Evolutionary conservation across 2,113 vertebrate genomes (phyloP).

Genomic region (Hemiprocne comata): DNA sequence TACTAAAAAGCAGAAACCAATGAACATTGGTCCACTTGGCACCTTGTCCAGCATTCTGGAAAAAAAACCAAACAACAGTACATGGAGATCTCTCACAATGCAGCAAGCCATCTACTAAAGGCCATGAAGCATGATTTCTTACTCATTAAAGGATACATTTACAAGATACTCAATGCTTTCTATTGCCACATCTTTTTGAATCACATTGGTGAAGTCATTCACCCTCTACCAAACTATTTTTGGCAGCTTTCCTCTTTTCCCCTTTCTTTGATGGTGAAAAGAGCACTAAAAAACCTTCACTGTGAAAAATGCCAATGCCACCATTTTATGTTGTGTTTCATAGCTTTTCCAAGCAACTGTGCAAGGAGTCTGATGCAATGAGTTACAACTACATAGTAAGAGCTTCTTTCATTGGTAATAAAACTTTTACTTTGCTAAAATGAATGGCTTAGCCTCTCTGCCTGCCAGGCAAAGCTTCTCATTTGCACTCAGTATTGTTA

Average conservation of each 20-base stretch:
- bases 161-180: background rate
- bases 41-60: slow-evolving; percentile 85
- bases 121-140: background rate
- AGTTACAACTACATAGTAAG: background rate
- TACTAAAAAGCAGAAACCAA: slow-evolving; percentile 87
- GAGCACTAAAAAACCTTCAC: background rate
- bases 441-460: background rate
- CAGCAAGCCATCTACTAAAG: background rate
- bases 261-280: background rate
- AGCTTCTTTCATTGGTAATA: background rate
- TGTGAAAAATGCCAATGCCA: background rate
- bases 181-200: background rate
- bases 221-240: background rate
- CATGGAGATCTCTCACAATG: background rate
- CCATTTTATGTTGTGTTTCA: background rate
- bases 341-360: background rate
- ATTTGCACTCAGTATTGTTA: background rate
- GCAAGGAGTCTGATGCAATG: background rate
- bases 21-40: slow-evolving; percentile 81
- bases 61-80: background rate
- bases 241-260: background rate
- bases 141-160: background rate
- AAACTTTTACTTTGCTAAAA: background rate
- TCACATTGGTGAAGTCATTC: background rate
- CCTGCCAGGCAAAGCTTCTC: background rate